Evolutionary conservation across 2,888 invertebrate genomes (phyloP), one percentile per base, ranked within the genome.

Genomic region (Troides aeacus): DNA sequence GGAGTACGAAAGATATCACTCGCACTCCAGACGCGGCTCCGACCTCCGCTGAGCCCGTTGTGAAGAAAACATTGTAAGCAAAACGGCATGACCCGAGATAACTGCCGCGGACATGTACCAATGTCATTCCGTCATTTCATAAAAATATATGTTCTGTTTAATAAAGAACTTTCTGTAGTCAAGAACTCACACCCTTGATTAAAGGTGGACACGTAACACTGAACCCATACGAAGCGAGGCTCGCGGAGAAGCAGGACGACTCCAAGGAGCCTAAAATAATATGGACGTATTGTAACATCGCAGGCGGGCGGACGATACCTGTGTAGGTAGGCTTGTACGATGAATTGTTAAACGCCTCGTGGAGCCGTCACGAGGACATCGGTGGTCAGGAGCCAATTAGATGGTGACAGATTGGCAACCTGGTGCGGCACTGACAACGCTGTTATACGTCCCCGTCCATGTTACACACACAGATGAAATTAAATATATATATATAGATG

Each of bases 301-400:
- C 53, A 30, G 39, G 21, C 23, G 65, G 62, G 50, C 62, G 18
- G 69, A 39, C 50, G 24, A n/a, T 56, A 66, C 66, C 53, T 50
- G 46, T 66, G 50, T 60, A 36, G 67, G 50, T 60, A 36, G 67
- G 62, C 61, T 42, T 66, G 67, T 67, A 57, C 60, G 60, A 67
- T 70, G 67, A 67, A 70, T 70, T 60, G 61, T 70, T 70, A 60
- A 69, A 61, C 64, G 46, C 46, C 30, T 12, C 62, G 15, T 66
- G 36, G 58, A 66, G 62, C 50, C 59, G 50, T 62, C 64, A 61
- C 62, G 23, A 61, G 70, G 69, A 64, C 64, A 61, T 60, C 21
- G 57, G 30, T 64, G 63, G 42, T 67, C 66, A 57, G 24, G n/a
- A 39, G 24, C 23, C 70, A 67, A 70, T 70, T 67, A 64, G 57